Evolutionary conservation across 2,888 invertebrate species (phyloP), one percentile per base, ranked within the genome.

Genomic region (Morpho helenor): DNA sequence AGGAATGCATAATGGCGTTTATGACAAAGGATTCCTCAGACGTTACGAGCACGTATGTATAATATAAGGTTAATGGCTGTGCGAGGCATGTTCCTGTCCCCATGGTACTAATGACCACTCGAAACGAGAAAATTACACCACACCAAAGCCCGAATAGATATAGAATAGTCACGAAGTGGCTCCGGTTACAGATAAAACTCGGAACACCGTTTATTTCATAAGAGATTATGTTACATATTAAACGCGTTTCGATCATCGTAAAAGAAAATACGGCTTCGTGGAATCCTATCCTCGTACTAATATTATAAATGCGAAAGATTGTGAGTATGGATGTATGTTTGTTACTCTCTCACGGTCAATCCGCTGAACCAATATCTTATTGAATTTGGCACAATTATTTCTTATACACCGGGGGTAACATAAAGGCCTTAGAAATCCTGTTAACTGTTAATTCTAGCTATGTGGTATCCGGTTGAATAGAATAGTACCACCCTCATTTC

Each of bases 61-160:
- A 54, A 60, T 79, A 76, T 75, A 75, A 74, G 76, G 76, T 79
- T 85, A 86, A 88, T 84, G 79, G 79, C 74, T 73, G 75, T 76
- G 80, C 79, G 83, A 82, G 80, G 79, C 80, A 77, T 81, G 75
- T 75, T 77, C 75, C 77, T 75, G 80, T 84, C 80, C 77, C 79
- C 71, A 75, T 77, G 81, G 77, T 79, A 85, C 85, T 88, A 90
- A 89, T 88, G 88, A 84, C 84, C 83, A 84, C 83, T 84, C 79
- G 79, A 80, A 84, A 81, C 77, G 79, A 80, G 87, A 82, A 84
- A 87, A 88, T 87, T 85, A 86, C 85, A 72, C 75, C 74, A 71
- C 69, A 72, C 73, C 68, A 71, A 71, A 75, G 74, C 75, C 76
- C 79, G 77, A 77, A 75, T 76, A 78, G 80, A 79, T 77, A 75